A percentile compares a stretch with the other conserved stretches of the same genome.
phyloP scores from a whole-genome alignment of 1,140 invertebrate species.

The Drosophila lowei region DNA sequence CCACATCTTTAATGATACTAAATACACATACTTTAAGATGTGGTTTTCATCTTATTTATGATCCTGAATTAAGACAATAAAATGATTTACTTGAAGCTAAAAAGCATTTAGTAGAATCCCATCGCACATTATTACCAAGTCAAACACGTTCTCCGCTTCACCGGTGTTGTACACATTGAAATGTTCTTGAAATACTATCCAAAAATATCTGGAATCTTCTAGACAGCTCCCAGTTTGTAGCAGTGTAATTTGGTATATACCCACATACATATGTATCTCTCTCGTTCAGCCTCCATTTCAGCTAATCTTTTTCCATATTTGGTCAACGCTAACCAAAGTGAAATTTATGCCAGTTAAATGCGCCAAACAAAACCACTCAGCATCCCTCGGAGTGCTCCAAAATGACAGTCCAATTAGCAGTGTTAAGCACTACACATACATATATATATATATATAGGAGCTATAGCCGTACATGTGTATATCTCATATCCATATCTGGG shows the following conservation, averaged over 20 bases:
- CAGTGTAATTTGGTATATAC: constrained; percentile 27
- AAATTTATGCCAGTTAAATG: constrained; percentile 73
- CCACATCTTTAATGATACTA: no score
- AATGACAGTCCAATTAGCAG: constrained; percentile 81
- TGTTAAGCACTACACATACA: constrained; percentile 47
- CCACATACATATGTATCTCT: neutral
- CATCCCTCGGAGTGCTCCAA: constrained; percentile 24
- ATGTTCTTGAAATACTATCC: neutral
- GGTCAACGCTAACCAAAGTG: constrained; percentile 57
- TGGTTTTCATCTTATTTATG: no score
- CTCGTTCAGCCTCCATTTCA: neutral
- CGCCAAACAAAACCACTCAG: constrained; percentile 56
- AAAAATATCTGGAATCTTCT: constrained; percentile 34
- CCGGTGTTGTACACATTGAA: neutral
- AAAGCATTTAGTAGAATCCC: neutral
- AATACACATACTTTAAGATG: no score
- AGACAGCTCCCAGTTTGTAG: constrained; percentile 40
- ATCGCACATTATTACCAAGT: neutral
- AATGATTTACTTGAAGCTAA: no score
- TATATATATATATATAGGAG: constrained; percentile 7
- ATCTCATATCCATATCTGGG: constrained; percentile 49
- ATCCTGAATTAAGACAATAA: no score
- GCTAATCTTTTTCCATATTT: constrained; percentile 23
- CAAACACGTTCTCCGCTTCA: constrained; percentile 1
- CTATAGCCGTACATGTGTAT: constrained; percentile 23